These are phyloP conservation scores for Gopherus evgoodei DNA, from an alignment of 2,113 vertebrate genomes.

Conservation along the genomic window DNA sequence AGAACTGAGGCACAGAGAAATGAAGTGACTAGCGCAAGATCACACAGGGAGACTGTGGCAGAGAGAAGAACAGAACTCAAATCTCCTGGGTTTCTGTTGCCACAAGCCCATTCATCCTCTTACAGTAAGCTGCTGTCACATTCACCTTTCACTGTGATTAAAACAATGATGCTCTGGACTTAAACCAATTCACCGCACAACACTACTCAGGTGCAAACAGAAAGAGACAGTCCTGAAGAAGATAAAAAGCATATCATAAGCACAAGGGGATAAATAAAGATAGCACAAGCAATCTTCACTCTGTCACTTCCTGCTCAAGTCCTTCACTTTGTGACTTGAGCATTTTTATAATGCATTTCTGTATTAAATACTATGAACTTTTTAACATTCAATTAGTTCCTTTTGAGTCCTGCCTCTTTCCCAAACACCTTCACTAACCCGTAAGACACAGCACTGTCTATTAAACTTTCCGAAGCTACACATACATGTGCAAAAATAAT, in stretches of 20 bases:
- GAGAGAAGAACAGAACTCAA: background rate
- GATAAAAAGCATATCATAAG: background rate
- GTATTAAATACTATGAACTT: background rate
- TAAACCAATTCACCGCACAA: accelerated
- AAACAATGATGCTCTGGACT: background rate
- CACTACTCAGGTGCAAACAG: background rate
- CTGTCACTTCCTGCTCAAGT: background rate
- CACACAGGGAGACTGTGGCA: background rate
- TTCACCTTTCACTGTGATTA: background rate
- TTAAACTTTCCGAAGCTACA: background rate
- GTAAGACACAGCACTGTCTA: background rate
- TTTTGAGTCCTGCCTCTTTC: background rate
- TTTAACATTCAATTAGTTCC: background rate
- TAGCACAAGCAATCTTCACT: background rate
- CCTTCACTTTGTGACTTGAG: background rate
- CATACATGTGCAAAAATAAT: slow-evolving; percentile 17
- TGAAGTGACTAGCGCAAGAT: background rate
- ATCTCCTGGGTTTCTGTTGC: background rate
- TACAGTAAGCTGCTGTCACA: background rate
- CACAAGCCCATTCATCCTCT: background rate
- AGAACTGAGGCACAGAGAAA: background rate
- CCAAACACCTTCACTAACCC: background rate
- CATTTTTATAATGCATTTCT: background rate
- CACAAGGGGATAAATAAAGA: accelerated
- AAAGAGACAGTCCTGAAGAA: background rate